Percentiles rank a stretch among this genome's conserved stretches.
Evolutionary conservation across 2,797 vertebrate species (phyloP).

Genomic region (Aulostomus chinensis): DNA sequence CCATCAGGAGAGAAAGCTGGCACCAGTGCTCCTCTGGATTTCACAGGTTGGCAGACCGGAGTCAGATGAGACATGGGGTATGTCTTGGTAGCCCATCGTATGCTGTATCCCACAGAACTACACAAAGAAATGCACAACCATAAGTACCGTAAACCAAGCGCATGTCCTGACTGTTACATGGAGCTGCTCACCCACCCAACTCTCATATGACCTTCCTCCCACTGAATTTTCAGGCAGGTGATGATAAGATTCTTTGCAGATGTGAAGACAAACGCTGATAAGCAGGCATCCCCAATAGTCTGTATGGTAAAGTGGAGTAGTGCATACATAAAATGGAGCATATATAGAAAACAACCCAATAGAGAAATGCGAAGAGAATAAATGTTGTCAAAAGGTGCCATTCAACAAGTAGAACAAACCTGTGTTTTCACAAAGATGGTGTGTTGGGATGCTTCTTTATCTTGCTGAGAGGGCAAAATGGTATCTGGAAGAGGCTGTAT

Average conservation of each 20-base stretch:
- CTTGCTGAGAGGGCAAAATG: conserved; percentile 79
- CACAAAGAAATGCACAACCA: conserved; percentile 10
- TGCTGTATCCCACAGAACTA: conserved; percentile 79
- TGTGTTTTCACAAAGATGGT: conserved; percentile 86
- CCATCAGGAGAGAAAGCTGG: conserved; percentile 89
- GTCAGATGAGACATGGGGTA: conserved; percentile 76
- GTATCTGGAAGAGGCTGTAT: conserved; percentile 76
- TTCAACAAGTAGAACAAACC: conserved; percentile 77
- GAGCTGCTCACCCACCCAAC: conserved; percentile 57
- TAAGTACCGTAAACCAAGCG: background rate
- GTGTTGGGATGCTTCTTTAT: conserved; percentile 88
- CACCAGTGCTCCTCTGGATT: conserved; percentile 90
- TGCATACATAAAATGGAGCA: background rate
- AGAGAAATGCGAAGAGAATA: background rate
- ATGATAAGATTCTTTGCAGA: conserved; percentile 80
- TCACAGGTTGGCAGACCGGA: conserved; percentile 85
- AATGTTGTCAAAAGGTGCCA: too few relatives aligned
- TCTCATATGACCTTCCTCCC: conserved; percentile 78
- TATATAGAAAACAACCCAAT: background rate
- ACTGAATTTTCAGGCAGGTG: conserved; percentile 86
- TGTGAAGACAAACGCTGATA: conserved; percentile 88
- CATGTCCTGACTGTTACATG: background rate
- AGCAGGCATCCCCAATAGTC: conserved; percentile 87
- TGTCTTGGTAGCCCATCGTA: conserved; percentile 85
- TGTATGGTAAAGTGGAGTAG: conserved; percentile 44